These are phyloP conservation scores for Xylocopa sonorina DNA, from an alignment of 1,140 invertebrate species.

Conservation along the genomic window DNA sequence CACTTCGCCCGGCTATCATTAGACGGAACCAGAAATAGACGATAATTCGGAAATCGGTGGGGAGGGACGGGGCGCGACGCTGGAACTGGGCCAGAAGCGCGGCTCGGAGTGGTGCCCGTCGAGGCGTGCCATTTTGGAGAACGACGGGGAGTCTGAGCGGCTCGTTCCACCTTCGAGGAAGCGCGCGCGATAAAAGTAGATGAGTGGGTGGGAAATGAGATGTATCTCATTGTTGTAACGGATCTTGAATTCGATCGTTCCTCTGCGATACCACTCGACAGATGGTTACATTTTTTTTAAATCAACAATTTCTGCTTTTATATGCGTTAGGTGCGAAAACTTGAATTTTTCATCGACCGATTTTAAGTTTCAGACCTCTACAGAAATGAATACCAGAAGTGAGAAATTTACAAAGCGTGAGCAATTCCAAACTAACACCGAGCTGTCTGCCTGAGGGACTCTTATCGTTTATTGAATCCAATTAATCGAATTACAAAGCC, in stretches of 20 bases:
- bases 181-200: too few relatives aligned
- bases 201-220: neutral
- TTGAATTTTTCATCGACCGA: too few relatives aligned
- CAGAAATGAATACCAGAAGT: too few relatives aligned
- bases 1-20: slow-evolving; percentile 73
- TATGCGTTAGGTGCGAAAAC: too few relatives aligned
- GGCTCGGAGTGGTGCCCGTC: neutral
- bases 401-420: neutral
- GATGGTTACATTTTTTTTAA: too few relatives aligned
- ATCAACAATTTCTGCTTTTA: too few relatives aligned
- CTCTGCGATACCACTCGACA: too few relatives aligned
- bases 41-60: slow-evolving; percentile 75
- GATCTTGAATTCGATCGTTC: too few relatives aligned
- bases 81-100: slow-evolving; percentile 45
- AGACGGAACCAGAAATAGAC: slow-evolving; percentile 76
- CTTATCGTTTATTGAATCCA: slow-evolving; percentile 19
- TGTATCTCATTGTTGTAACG: neutral
- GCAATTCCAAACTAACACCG: neutral
- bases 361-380: too few relatives aligned
- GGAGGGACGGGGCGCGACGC: slow-evolving; percentile 14
- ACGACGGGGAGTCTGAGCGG: neutral
- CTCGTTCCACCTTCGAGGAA: neutral
- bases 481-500: slow-evolving; percentile 23
- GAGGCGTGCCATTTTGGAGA: slow-evolving; percentile 8
- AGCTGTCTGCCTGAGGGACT: neutral